Base-by-base conservation (phyloP, 2,797 vertebrate species). In the Liasis olivaceus region DNA sequence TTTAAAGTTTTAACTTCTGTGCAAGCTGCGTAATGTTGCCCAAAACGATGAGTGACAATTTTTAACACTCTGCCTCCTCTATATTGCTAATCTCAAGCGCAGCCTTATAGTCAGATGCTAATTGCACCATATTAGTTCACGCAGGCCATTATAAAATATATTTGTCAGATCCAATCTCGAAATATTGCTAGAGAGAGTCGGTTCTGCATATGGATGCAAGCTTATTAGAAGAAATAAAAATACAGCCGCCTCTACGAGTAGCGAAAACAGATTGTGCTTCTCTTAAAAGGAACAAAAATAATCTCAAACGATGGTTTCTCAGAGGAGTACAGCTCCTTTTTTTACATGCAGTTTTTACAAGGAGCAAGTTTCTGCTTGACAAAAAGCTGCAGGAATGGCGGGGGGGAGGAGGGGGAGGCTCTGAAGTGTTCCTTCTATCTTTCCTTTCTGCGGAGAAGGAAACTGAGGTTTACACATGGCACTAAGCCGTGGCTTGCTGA, bases 151-250 rank as follows among this genome's bases (percentile, higher is more conserved):
- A 3, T 0, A 60, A 36, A 22, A 26, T n/a, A n/a, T 15, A 66
- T 3, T 0, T 0, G 66, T 85, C 47, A 60, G 51, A 91, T 56
- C 89, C 63, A 56, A 15, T 77, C 47, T 8, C 4, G 0, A 0
- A 51, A 94, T 69, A 89, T 60, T 64, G 60, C 85, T 88, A 84
- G 7, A 93, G 0, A 17, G 12, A 77, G 2, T 77, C 60, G 60
- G 0, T 84, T 91, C 90, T 88, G 24, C 93, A 87, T 85, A 93
- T 90, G 14, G 0, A 88, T 93, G 92, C 91, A 62, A 94, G 77
- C 17, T 66, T 58, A 6, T 84, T 31, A 66, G 51, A 89, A 28
- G 91, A 87, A 92, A 14, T 59, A 92, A 89, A 92, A 28, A 1
- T 26, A 31, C 15, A 5, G 28, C 13, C 86, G 56, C 63, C 56